Evolutionary conservation across 1,140 invertebrate species (phyloP), one percentile per base, ranked within the genome.

Genomic region (Whitmania pigra): DNA sequence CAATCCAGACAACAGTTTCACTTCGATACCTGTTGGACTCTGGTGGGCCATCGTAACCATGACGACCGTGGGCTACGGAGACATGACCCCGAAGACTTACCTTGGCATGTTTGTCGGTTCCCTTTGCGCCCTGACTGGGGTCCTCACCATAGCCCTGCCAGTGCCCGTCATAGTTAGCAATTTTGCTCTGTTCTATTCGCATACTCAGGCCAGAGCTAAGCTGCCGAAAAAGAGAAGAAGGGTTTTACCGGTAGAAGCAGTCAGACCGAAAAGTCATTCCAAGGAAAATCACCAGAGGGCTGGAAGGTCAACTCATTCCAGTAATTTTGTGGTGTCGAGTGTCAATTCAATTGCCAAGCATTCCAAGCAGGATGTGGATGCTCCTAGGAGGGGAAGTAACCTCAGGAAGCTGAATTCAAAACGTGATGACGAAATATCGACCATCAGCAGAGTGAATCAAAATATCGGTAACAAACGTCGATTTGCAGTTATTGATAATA

Each of bases 1-100:
- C 85, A 96, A 97, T 87, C 96, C 94, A 79, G 90, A 94, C 67
- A 94, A 95, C 82, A 89, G 93, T 88, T 99, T 98, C 89, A 94
- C 94, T 87, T 95, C 92, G 84, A 97, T 97, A 73, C 84, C 83
- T n/a, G 81, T 82, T 53, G 85, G 85, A 25, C 77, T 86, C 13
- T 86, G 85, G 85, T 86, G 84, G 83, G 83, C 83, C 18, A 82
- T 85, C 66, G 84, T 85, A 31, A 85, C 84, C 43, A 84, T 83
- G 79, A 84, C 84, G 67, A 85, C 84, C 4, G 82, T 85, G 36
- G 85, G 90, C 0, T 93, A 93, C 78, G 90, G 90, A 0, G 91
- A 94, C 81, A 91, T 92, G 88, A 89, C 87, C 11, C 92, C 91
- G 0, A 91, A 91, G 84, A 94, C 91, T 0, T 93, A 90, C 80